Percentiles rank a stretch among this genome's conserved stretches.
These are phyloP conservation scores for Ectemnius continuus DNA, from an alignment of 2,888 invertebrate genomes.

Conservation along the genomic window DNA sequence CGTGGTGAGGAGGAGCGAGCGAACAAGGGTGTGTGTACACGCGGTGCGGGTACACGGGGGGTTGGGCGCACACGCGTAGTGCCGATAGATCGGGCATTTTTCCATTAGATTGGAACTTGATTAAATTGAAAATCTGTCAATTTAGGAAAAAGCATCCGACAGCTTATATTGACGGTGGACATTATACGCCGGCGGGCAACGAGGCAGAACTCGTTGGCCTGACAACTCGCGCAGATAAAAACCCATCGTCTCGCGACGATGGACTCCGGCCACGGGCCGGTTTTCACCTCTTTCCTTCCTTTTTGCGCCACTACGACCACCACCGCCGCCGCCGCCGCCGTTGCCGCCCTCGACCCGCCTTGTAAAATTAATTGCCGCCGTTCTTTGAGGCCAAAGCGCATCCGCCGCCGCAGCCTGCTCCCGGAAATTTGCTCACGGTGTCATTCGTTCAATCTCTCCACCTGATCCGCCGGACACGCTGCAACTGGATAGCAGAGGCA, in stretches of 20 bases:
- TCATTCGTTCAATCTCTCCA: slow-evolving; percentile 58
- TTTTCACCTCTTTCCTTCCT: background rate
- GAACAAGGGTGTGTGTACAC: slow-evolving; percentile 7
- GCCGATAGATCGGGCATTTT: slow-evolving; percentile 76
- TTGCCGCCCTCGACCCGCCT: slow-evolving; percentile 58
- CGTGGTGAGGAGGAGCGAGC: background rate
- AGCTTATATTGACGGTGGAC: slow-evolving; percentile 76
- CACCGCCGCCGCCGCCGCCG: too few species aligned
- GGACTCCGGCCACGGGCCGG: slow-evolving; percentile 33
- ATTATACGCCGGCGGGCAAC: slow-evolving; percentile 70
- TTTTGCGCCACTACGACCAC: background rate
- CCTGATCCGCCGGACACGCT: slow-evolving; percentile 38
- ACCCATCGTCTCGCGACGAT: slow-evolving; percentile 61
- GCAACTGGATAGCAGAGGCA: too few species aligned
- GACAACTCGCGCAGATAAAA: slow-evolving; percentile 72
- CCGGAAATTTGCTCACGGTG: slow-evolving; percentile 57
- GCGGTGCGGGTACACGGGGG: slow-evolving; percentile 20
- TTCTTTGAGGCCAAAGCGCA: slow-evolving; percentile 59
- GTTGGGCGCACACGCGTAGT: slow-evolving; percentile 44
- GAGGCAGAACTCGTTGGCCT: slow-evolving; percentile 69
- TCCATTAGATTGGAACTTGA: slow-evolving; percentile 77
- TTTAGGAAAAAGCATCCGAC: slow-evolving; percentile 76
- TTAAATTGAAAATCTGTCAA: slow-evolving; percentile 78
- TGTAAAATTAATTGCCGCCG: slow-evolving; percentile 65
- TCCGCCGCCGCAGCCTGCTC: slow-evolving; percentile 47